Evolutionary conservation across 2,797 vertebrate genomes (phyloP).

Genomic region (Staurois parvus): DNA sequence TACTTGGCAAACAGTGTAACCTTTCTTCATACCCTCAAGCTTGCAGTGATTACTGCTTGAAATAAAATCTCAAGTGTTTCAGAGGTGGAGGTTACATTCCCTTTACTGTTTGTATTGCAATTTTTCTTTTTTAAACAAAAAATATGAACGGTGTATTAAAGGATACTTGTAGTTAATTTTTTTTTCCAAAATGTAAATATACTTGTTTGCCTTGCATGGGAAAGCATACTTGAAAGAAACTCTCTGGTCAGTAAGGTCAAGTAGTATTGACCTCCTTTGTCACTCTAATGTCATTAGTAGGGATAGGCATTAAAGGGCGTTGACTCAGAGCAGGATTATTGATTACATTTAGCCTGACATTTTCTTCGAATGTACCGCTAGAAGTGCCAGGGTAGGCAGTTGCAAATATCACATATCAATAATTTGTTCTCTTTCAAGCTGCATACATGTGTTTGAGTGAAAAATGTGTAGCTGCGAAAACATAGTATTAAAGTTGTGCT

Average conservation of each 20-base stretch:
- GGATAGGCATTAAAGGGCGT: too few relatives aligned
- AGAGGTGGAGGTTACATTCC: conserved; percentile 27
- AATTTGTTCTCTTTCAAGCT: too few relatives aligned
- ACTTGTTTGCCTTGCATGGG: not conserved
- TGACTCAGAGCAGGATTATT: too few relatives aligned
- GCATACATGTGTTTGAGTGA: too few relatives aligned
- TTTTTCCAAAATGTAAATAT: not conserved
- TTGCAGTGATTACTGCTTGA: conserved; percentile 42
- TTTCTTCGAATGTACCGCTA: too few relatives aligned
- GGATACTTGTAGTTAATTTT: not conserved
- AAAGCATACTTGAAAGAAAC: not conserved
- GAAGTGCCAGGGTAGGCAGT: too few relatives aligned
- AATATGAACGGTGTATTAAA: not conserved
- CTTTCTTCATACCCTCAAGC: conserved; percentile 38
- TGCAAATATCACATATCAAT: too few relatives aligned
- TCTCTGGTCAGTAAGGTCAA: not conserved
- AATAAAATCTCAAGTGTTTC: conserved; percentile 48
- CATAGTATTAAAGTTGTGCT: too few relatives aligned
- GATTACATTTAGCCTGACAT: too few relatives aligned
- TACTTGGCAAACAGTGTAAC: conserved; percentile 47
- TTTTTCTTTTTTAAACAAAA: not conserved
- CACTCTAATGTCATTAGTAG: too few relatives aligned
- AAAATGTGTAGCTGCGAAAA: too few relatives aligned
- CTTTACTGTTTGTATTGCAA: conserved; percentile 9
- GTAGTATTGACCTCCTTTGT: too few relatives aligned